phyloP scores from a whole-genome alignment of 2,888 invertebrate genomes.

The Minunthozetes semirufus region DNA sequence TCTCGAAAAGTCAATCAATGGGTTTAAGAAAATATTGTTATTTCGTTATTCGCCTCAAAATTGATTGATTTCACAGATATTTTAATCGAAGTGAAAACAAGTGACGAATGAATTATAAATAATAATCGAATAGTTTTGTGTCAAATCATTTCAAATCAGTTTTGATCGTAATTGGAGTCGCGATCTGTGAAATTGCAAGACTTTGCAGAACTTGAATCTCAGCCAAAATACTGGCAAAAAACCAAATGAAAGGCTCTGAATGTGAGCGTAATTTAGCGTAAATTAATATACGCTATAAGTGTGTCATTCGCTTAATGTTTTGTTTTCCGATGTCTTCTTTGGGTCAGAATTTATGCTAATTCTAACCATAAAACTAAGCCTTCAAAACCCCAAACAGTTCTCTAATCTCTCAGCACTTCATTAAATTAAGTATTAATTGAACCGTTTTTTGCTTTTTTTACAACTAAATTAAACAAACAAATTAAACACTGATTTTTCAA shows the following conservation, averaged over 20 bases:
- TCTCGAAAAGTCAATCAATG: not conserved
- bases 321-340: not conserved
- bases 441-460: too few species aligned
- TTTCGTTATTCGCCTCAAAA: not conserved
- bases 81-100: not conserved
- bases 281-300: not conserved
- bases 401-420: too few species aligned
- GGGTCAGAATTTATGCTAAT: not conserved
- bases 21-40: constrained; percentile 1
- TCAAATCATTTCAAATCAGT: constrained; percentile 15
- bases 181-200: constrained; percentile 4
- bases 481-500: too few species aligned
- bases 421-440: too few species aligned
- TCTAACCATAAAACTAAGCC: too few species aligned
- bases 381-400: too few species aligned
- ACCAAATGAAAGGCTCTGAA: not conserved
- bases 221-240: not conserved
- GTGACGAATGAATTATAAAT: constrained; percentile 6
- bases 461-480: too few species aligned
- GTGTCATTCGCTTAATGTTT: not conserved
- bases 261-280: too few species aligned
- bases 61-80: constrained; percentile 6
- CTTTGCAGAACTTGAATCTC: not conserved
- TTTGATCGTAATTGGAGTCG: constrained; percentile 6
- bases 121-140: not conserved